Evolutionary conservation across 1,140 invertebrate genomes (phyloP).

Genomic region (Atta colombica): DNA sequence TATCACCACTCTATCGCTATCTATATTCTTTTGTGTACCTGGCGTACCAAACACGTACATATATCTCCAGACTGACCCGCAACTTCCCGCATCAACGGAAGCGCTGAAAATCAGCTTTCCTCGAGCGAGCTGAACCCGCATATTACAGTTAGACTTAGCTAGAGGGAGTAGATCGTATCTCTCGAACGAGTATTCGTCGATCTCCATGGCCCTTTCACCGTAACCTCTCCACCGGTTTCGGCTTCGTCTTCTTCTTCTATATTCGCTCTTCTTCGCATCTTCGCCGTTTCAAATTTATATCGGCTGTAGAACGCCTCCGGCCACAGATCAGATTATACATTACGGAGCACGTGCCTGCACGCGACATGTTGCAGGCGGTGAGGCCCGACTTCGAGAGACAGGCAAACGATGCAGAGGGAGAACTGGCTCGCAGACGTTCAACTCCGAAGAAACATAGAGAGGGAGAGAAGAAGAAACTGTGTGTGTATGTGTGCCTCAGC

Average conservation of each 20-base stretch:
- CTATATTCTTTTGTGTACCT: constrained; percentile 14
- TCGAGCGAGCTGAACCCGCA: constrained; percentile 40
- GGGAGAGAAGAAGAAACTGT: constrained; percentile 5
- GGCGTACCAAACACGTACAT: too few species aligned
- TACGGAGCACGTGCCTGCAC: constrained; percentile 75
- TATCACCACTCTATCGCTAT: not conserved
- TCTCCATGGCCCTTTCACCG: constrained; percentile 38
- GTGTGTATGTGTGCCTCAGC: not conserved
- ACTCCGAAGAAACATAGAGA: not conserved
- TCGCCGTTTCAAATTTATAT: constrained; percentile 60
- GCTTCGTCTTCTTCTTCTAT: constrained; percentile 27
- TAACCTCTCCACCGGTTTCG: not conserved
- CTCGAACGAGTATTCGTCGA: constrained; percentile 34
- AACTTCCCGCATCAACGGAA: constrained; percentile 29
- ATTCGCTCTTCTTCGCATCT: not conserved
- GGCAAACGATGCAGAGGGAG: constrained; percentile 10
- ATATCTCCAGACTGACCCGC: constrained; percentile 21
- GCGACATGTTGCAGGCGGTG: constrained; percentile 76
- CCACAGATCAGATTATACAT: constrained; percentile 75
- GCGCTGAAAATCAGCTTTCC: constrained; percentile 65
- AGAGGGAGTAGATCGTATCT: constrained; percentile 61
- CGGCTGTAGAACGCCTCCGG: constrained; percentile 60
- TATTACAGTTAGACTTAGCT: constrained; percentile 37
- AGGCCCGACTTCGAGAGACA: constrained; percentile 53
- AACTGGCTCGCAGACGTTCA: constrained; percentile 40